A percentile compares a stretch with the other conserved stretches of the same genome.
Conservation (phyloP, 2,113 vertebrate species). For the Apodemus speciosus region DNA sequence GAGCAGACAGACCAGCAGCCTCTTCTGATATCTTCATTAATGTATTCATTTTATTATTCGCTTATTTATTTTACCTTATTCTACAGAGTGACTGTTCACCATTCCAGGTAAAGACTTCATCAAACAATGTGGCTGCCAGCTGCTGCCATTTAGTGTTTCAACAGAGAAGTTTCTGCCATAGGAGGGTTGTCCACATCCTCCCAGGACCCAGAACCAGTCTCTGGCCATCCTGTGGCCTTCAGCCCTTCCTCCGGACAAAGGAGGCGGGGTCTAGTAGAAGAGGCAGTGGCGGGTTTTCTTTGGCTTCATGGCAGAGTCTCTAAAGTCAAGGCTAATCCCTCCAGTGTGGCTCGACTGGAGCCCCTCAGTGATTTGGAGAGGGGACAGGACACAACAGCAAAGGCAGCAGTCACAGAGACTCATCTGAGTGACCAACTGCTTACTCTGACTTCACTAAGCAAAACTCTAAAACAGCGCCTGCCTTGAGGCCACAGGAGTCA, state of each 20-base stretch:
- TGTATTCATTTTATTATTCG: background rate
- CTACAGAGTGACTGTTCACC: background rate
- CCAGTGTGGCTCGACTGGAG: conserved; percentile 37
- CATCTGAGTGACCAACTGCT: background rate
- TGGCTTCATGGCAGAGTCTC: conserved; percentile 22
- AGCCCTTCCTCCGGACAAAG: background rate
- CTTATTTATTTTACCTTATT: conserved; percentile 1
- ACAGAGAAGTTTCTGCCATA: background rate
- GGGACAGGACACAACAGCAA: background rate
- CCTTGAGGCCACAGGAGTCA: background rate
- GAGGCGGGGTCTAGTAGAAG: background rate
- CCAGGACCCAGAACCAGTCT: background rate
- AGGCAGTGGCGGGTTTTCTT: conserved; percentile 48
- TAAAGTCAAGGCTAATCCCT: conserved; percentile 64
- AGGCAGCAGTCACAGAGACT: background rate
- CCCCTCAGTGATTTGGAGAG: conserved; percentile 27
- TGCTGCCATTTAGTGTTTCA: background rate
- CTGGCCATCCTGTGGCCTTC: background rate
- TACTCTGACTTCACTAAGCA: conserved; percentile 8
- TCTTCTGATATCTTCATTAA: background rate
- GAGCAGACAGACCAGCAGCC: background rate
- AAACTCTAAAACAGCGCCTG: background rate
- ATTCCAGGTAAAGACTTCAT: background rate
- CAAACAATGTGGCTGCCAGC: background rate
- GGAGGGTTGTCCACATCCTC: background rate